Evolutionary conservation across 2,113 vertebrate species (phyloP), one percentile per base, ranked within the genome.

Genomic region (Hipposideros armiger): DNA sequence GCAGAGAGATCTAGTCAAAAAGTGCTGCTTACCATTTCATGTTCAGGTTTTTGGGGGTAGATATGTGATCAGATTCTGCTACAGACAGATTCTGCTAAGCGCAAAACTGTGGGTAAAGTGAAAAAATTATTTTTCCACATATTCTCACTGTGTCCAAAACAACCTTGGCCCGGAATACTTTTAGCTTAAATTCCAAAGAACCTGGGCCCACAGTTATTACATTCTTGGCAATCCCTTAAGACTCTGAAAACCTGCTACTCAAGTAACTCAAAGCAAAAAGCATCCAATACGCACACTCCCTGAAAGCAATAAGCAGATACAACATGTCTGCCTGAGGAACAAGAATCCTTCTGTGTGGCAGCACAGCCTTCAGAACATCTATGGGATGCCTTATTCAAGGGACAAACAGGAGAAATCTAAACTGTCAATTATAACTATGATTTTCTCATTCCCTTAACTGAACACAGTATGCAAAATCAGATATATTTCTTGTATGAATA

Each of bases 221-320:
- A 66, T 94, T 97, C 95, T 7, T 98, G 94, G 95, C 97, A 96
- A 52, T 13, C 2, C 9, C 56, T 96, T 83, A 94, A 95, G 72
- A 84, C 0, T 0, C 91, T 74, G 94, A 96, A 96, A 98, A 96
- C 66, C 40, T 3, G 2, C 40, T 90, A 94, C 91, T 96, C 96
- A 84, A 88, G 72, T 97, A 98, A 97, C 85, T 96, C 85, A 88
- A 97, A 88, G 81, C 69, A 94, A 95, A 97, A 62, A 52, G 20
- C 17, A 93, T 91, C 95, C 94, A 95, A 95, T 66, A 60, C 1
- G 11, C 50, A 83, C 72, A 8, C 32, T 85, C n/a, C 67, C 84
- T 36, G n/a, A 58, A 91, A 96, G 73, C 58, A 90, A 92, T 88
- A 90, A 77, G 88, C 72, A 95, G 92, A 80, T 20, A 30, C 32